Evolutionary conservation across 2,113 vertebrate species (phyloP).

Genomic region (Pipra filicauda): DNA sequence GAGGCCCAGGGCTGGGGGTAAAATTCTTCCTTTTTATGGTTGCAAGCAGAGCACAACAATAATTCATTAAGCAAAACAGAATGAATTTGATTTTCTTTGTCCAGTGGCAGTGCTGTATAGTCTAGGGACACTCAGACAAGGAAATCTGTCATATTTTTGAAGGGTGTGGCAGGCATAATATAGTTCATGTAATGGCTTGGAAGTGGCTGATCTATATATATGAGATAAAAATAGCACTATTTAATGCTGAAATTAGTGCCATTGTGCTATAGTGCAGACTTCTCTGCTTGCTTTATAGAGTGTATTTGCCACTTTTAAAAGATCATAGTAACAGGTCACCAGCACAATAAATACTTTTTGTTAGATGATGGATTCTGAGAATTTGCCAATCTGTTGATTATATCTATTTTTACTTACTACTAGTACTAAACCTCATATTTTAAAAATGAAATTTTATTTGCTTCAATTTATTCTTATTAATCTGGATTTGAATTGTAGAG

Average conservation of each 20-base stretch:
- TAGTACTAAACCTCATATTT: not conserved
- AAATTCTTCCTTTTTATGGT: constrained; percentile 52
- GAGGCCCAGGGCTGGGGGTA: constrained; percentile 38
- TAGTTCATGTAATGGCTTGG: not conserved
- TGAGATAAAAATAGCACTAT: not conserved
- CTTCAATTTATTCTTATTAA: not conserved
- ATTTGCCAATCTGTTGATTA: not conserved
- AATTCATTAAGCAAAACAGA: constrained; percentile 44
- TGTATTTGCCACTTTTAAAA: not conserved
- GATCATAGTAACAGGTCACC: not conserved
- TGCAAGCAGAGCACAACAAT: not conserved
- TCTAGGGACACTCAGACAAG: constrained; percentile 13
- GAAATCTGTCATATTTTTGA: constrained; percentile 2
- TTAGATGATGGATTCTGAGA: not conserved
- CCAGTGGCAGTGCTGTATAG: not conserved
- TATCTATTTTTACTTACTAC: not conserved
- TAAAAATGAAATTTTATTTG: not conserved
- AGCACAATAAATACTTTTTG: not conserved
- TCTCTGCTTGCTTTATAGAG: not conserved
- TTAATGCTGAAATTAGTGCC: not conserved
- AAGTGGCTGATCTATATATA: not conserved
- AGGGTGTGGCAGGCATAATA: constrained; percentile 23
- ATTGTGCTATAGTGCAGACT: not conserved
- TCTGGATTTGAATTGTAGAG: not conserved
- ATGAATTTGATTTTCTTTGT: constrained; percentile 26